phyloP scores from a whole-genome alignment of 2,113 vertebrate species.

The Alces alces region DNA sequence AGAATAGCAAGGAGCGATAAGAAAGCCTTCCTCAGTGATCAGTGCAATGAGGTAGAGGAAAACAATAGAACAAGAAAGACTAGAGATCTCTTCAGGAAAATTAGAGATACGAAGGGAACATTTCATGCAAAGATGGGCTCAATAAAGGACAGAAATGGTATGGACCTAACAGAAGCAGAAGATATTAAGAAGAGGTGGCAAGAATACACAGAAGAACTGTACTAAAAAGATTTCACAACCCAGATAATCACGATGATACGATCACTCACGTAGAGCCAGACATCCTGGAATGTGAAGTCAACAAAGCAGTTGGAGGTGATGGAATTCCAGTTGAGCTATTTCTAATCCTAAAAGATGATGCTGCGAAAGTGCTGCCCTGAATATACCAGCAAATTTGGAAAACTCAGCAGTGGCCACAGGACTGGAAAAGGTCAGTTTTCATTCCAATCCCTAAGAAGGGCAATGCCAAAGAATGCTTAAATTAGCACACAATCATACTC shows the following conservation, averaged over 20 bases:
- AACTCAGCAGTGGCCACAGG: not conserved
- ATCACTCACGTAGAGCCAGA: not conserved
- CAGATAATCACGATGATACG: rapidly evolving
- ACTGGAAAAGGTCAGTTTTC: not conserved
- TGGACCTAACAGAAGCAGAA: not conserved
- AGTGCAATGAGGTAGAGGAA: not conserved
- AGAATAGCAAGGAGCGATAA: not conserved
- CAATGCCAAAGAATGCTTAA: not conserved
- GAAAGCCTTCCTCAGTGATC: not conserved
- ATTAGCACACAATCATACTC: not conserved
- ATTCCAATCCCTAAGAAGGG: not conserved
- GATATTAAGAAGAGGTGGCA: not conserved
- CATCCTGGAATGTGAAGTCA: not conserved
- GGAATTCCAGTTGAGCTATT: not conserved
- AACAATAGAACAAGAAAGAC: not conserved
- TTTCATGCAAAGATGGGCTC: not conserved
- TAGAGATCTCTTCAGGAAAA: not conserved
- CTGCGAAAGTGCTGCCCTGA: not conserved
- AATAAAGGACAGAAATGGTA: not conserved
- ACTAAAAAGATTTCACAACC: not conserved
- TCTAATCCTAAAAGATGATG: not conserved
- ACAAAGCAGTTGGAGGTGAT: not conserved
- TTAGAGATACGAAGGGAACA: not conserved
- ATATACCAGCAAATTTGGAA: not conserved
- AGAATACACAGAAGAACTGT: not conserved